Conservation (phyloP, 2,797 vertebrate species). For the Lepidocolaptes lacrymiger region DNA sequence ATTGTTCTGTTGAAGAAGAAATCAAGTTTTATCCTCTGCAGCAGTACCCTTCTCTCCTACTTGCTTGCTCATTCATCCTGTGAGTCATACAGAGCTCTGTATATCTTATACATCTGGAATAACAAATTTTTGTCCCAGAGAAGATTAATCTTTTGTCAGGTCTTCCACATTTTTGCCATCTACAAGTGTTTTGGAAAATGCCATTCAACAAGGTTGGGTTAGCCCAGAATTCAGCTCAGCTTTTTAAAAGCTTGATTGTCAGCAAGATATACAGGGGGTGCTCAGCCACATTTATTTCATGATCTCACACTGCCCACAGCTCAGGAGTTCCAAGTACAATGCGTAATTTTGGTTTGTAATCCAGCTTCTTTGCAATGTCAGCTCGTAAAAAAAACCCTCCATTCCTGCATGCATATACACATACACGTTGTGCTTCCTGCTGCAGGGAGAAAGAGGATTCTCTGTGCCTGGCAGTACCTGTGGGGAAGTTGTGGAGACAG, state of each 20-base stretch:
- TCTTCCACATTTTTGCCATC: background rate
- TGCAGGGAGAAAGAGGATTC: background rate
- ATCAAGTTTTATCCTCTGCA: background rate
- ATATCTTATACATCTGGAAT: background rate
- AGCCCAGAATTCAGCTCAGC: background rate
- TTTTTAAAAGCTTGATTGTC: background rate
- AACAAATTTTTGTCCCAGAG: background rate
- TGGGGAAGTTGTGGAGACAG: background rate
- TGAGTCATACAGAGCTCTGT: background rate
- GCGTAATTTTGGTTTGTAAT: background rate
- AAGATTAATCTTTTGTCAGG: background rate
- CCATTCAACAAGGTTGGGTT: background rate
- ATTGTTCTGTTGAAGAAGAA: background rate
- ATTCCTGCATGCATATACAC: fast-evolving
- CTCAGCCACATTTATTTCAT: background rate
- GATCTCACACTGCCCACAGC: background rate
- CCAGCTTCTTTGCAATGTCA: background rate
- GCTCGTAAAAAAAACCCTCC: background rate
- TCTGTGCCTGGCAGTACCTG: background rate
- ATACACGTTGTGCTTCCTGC: background rate
- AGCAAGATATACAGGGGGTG: background rate
- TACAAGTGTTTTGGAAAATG: background rate
- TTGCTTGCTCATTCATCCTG: background rate
- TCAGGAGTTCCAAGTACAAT: background rate
- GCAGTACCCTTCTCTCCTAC: background rate